Base-by-base conservation (phyloP, 2,888 invertebrate species). In the Eristalis pertinax region DNA sequence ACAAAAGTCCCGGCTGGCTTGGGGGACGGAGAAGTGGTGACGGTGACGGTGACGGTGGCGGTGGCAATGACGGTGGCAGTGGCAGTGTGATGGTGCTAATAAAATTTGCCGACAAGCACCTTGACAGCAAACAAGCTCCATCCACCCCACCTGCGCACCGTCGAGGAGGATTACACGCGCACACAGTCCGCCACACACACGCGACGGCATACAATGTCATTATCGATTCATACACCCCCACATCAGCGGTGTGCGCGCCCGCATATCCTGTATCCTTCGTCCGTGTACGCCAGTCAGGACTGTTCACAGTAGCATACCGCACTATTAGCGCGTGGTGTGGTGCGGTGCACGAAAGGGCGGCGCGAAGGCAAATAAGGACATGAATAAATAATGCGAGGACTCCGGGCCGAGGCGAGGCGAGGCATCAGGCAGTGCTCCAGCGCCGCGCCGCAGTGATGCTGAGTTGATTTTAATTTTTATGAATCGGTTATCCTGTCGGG, bases 381-480 rank as follows among this genome's bases (percentile, higher is more conserved):
- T 84, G 69, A 78, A 84, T 78, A 84, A 84, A 58, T 74, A 68
- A 84, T 78, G 64, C 68, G 72, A 64, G 63, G 73, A 68, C 67
- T 56, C 56, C 62, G 24, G 11, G 38, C n/a, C 43, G 43, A 2
- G 43, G n/a, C 43, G 58, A 26, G 58, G 11, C 22, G 58, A 26
- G 24, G n/a, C n/a, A n/a, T n/a, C n/a, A n/a, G n/a, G 58, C 0
- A 11, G 58, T 22, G 58, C 24, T 4, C 11, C 13, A 13, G 60
- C 41, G 15, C 5, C 8, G 60, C 41, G 15, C 5, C 8, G 73
- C 63, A 26, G 35, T 60, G 38, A 22, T 63, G 41, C 63, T 74
- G n/a, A 69, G 74, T 67, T 68, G 69, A 81, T 74, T 79, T 74
- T 64, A 84, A 77, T 77, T 68, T 74, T 78, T 72, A 77, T 83